These are phyloP conservation scores for Periophthalmus magnuspinnatus DNA, from an alignment of 2,797 vertebrate genomes.

Conservation along the genomic window DNA sequence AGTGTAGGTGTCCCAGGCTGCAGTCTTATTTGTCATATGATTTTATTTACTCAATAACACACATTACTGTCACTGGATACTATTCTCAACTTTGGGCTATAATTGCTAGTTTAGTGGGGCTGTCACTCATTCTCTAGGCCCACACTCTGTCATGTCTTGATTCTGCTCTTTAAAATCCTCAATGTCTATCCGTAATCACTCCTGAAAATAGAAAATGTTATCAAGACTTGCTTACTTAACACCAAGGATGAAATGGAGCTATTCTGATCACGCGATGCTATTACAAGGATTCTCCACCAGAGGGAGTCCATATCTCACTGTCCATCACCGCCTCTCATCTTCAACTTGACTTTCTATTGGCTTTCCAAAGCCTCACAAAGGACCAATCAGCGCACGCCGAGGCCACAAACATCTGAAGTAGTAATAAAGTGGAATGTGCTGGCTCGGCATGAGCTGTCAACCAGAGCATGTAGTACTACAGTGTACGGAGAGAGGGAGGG, in stretches of 20 bases:
- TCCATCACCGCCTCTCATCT: constrained; percentile 67
- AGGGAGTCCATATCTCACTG: constrained; percentile 55
- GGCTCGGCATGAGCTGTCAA: constrained; percentile 81
- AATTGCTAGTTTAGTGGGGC: no score
- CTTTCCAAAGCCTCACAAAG: constrained; percentile 47
- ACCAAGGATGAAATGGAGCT: not conserved
- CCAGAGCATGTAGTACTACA: constrained; percentile 75
- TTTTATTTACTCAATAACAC: no score
- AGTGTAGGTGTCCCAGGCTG: no score
- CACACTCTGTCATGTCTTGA: no score
- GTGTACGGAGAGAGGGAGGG: constrained; percentile 49
- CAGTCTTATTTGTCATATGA: no score
- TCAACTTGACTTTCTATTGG: constrained; percentile 75
- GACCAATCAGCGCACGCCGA: constrained; percentile 75
- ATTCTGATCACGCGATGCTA: constrained; percentile 1
- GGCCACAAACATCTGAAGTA: constrained; percentile 82
- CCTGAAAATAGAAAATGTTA: no score
- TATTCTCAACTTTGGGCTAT: no score
- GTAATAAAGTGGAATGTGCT: constrained; percentile 84
- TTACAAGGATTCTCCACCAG: constrained; percentile 27
- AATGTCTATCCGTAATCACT: no score
- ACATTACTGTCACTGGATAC: no score
- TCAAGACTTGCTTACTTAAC: no score
- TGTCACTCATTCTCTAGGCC: no score
- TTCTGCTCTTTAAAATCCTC: no score